phyloP scores from a whole-genome alignment of 1,140 invertebrate species.

The Lucilia sericata region DNA sequence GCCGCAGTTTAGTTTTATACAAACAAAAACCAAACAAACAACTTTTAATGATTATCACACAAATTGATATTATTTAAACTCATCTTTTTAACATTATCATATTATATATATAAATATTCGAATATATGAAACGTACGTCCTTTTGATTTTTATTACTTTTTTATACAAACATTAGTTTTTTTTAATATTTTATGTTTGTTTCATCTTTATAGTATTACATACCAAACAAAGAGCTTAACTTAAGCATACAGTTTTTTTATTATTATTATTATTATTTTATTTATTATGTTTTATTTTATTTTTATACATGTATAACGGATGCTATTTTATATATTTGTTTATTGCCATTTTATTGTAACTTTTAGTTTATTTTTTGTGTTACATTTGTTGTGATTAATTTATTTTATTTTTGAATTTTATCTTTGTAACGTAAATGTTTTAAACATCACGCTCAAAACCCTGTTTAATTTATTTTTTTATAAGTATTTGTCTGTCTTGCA shows the following conservation, averaged over 20 bases:
- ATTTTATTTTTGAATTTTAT: neutral
- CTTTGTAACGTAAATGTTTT: neutral
- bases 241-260: neutral
- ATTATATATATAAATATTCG: neutral
- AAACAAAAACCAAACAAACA: neutral
- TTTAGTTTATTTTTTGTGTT: slow-evolving; percentile 8
- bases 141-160: neutral
- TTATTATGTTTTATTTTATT: neutral
- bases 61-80: slow-evolving; percentile 16
- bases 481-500: neutral
- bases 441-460: neutral
- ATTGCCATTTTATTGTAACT: slow-evolving; percentile 14
- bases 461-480: neutral
- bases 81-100: neutral
- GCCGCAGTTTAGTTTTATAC: neutral
- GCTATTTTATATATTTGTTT: slow-evolving; percentile 14
- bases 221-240: slow-evolving; percentile 20
- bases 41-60: slow-evolving; percentile 13
- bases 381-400: slow-evolving; percentile 16
- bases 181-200: neutral
- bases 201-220: slow-evolving; percentile 16
- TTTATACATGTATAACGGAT: neutral
- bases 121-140: neutral
- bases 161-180: neutral
- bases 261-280: neutral